phyloP scores from a whole-genome alignment of 2,113 vertebrate species.

The Himantopus leucocephalus region DNA sequence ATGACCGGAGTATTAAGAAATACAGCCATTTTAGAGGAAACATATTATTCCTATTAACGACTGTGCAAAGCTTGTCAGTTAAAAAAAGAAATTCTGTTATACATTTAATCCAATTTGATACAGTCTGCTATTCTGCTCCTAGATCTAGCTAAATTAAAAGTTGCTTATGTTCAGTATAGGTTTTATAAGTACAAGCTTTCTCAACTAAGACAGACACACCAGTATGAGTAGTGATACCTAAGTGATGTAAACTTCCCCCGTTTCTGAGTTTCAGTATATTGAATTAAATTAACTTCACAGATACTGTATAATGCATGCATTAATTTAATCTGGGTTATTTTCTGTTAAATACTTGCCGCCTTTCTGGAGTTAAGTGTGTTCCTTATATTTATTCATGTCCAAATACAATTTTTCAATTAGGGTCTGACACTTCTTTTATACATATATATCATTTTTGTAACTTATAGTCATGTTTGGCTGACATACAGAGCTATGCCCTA shows the following conservation, averaged over 20 bases:
- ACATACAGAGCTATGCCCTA: slow-evolving; percentile 59
- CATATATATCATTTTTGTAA: slow-evolving; percentile 68
- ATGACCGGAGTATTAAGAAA: neutral
- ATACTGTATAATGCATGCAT: neutral
- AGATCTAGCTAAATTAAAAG: slow-evolving; percentile 18
- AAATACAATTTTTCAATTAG: slow-evolving; percentile 65
- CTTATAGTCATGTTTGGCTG: slow-evolving; percentile 50
- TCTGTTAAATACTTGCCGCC: neutral
- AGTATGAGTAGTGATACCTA: neutral
- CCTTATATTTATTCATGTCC: slow-evolving; percentile 35
- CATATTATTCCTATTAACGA: neutral
- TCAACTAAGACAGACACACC: neutral
- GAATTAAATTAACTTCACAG: slow-evolving; percentile 33
- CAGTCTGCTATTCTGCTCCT: neutral
- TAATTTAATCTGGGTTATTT: slow-evolving; percentile 26
- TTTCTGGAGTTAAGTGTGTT: slow-evolving; percentile 35
- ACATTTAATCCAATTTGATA: neutral
- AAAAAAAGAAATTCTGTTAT: neutral
- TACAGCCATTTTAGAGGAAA: neutral
- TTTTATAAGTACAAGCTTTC: slow-evolving; percentile 5
- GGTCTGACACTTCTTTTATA: slow-evolving; percentile 68
- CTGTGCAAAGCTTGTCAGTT: neutral
- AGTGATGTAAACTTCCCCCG: neutral
- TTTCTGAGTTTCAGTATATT: neutral
- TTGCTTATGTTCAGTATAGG: neutral